Evolutionary conservation across 64 coral and sea anemone species (phyloP).

Genomic region (Actinia equina): DNA sequence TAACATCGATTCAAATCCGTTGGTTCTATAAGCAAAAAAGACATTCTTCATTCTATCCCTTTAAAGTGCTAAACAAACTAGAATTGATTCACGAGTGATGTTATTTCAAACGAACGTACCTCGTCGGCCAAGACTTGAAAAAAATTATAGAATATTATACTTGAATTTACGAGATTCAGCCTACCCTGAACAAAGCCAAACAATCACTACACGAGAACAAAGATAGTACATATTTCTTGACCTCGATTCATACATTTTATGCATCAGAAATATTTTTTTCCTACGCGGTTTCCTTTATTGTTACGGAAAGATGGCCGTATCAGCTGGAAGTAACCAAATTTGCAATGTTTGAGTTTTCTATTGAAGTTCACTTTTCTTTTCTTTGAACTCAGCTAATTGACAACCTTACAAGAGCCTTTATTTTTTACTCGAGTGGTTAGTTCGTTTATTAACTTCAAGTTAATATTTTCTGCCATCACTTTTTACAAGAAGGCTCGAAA

Average conservation of each 20-base stretch:
- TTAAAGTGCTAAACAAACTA: not conserved
- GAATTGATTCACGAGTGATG: not conserved
- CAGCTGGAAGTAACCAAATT: not conserved
- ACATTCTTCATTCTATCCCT: not conserved
- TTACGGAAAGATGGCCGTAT: not conserved
- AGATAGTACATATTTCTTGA: not conserved
- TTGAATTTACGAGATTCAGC: not conserved
- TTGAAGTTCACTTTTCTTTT: not conserved
- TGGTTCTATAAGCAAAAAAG: not conserved
- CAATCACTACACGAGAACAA: conserved; percentile 7
- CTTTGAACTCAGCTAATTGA: not conserved
- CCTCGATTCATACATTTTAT: not conserved
- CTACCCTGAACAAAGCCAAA: conserved; percentile 7
- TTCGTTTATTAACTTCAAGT: no score
- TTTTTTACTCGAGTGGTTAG: no score
- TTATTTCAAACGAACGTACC: not conserved
- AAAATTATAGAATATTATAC: not conserved
- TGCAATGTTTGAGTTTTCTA: not conserved
- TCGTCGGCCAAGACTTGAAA: not conserved
- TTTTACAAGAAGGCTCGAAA: no score
- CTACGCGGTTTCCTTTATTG: not conserved
- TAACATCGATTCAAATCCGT: not conserved
- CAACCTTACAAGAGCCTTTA: no score
- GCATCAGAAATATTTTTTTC: not conserved
- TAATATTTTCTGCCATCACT: no score